Conservation (phyloP, 2,113 vertebrate genomes). For the Psilopogon haemacephalus region DNA sequence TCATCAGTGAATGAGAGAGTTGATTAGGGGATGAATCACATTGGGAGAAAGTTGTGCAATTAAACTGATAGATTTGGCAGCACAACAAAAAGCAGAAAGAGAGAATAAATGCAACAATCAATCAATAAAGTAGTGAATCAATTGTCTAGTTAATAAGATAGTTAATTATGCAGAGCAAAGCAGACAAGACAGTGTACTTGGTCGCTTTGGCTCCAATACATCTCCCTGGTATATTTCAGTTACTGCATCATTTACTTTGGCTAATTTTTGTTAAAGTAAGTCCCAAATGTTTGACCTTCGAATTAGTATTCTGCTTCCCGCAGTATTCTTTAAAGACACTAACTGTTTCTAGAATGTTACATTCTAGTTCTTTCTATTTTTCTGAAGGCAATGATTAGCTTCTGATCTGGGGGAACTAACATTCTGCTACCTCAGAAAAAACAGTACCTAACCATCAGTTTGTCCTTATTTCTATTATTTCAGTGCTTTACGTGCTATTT, state of each 20-base stretch:
- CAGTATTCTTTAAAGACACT: neutral
- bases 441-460: neutral
- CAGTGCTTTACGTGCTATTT: neutral
- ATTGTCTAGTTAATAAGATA: slow-evolving; percentile 52
- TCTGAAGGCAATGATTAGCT: neutral
- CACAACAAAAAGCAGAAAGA: slow-evolving; percentile 42
- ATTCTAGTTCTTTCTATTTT: neutral
- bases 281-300: neutral
- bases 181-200: neutral
- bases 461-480: neutral
- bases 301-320: neutral
- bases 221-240: neutral
- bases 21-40: slow-evolving; percentile 50
- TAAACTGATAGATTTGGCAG: slow-evolving; percentile 56
- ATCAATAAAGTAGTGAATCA: slow-evolving; percentile 57
- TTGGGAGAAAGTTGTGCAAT: slow-evolving; percentile 50
- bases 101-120: slow-evolving; percentile 19
- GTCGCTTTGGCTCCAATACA: neutral
- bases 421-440: neutral
- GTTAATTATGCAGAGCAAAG: slow-evolving; percentile 52
- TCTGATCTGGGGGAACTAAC: neutral
- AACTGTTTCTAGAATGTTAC: neutral
- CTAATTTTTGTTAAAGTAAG: neutral
- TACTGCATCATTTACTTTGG: neutral
- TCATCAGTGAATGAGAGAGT: neutral